These are phyloP conservation scores for Corythornis vintsioides DNA, from an alignment of 2,113 vertebrate genomes.

Conservation along the genomic window DNA sequence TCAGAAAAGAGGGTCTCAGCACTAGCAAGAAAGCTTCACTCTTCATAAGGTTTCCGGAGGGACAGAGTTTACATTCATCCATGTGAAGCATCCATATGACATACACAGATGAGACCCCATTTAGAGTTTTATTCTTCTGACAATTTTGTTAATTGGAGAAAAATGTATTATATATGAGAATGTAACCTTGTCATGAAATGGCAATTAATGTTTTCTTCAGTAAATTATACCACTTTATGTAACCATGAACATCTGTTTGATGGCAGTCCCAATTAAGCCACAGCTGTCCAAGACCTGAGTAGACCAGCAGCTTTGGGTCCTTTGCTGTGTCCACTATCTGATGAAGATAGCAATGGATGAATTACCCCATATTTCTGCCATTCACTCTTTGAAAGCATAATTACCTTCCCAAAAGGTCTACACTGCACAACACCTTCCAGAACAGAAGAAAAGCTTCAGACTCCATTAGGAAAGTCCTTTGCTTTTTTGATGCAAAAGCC, in stretches of 20 bases:
- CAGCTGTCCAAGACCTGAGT: neutral
- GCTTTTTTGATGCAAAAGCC: neutral
- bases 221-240: neutral
- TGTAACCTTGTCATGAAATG: neutral
- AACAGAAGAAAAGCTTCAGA: neutral
- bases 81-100: neutral
- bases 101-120: neutral
- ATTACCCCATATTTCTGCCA: neutral
- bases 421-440: neutral
- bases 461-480: neutral
- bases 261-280: neutral
- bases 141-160: neutral
- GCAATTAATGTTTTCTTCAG: neutral
- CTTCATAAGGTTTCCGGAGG: neutral
- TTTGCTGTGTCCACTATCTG: neutral
- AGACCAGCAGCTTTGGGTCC: neutral
- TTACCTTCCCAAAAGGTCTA: neutral
- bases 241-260: neutral
- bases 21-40: neutral
- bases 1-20: neutral
- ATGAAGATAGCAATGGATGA: neutral
- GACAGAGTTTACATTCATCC: neutral
- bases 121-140: neutral
- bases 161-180: neutral
- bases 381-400: neutral